Base-by-base conservation (phyloP, 2,888 invertebrate genomes). In the Lasioglossum malachurum region DNA sequence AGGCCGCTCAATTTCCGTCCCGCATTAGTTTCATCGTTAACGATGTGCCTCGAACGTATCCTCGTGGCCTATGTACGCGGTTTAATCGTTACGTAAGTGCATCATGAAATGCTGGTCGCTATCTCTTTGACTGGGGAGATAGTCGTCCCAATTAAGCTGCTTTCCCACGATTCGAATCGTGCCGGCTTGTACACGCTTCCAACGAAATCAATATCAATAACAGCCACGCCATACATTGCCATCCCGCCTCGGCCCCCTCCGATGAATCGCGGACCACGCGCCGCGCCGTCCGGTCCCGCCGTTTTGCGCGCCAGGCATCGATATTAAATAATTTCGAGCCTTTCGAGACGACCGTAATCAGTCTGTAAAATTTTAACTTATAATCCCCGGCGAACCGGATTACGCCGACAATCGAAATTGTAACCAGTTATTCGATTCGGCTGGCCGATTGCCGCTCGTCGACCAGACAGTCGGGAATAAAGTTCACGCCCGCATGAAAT, bases 51-150 rank as follows among this genome's bases (percentile, higher is more conserved):
- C 78, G 80, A 80, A 86, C 84, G 82, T 84, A 78, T 80, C 71
- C 77, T 76, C 88, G 38, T 81, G 84, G 53, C 72, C 79, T 83
- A 75, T 69, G 83, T 75, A 75, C 83, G 80, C 86, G 78, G 77
- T 89, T 87, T 88, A 90, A 91, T 90, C 91, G 83, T 91, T 89
- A 90, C 88, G 85, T 91, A 91, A 87, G 87, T 89, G 84, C 89
- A 90, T 91, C 90, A 80, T 87, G 89, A 91, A 91, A 91, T 91
- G 91, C 90, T 91, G 91, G 91, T 83, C 89, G 87, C 87, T 89
- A 91, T 91, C 91, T 91, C 90, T 88, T 89, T 89, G 91, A 91
- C 87, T 74, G 87, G 84, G 76, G 75, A 84, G 87, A 90, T 91
- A 90, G 91, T 91, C 87, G 87, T 75, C 78, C 82, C 89, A 88